Evolutionary conservation across 2,888 invertebrate genomes (phyloP).

Genomic region (Rhorus exstirpatorius): DNA sequence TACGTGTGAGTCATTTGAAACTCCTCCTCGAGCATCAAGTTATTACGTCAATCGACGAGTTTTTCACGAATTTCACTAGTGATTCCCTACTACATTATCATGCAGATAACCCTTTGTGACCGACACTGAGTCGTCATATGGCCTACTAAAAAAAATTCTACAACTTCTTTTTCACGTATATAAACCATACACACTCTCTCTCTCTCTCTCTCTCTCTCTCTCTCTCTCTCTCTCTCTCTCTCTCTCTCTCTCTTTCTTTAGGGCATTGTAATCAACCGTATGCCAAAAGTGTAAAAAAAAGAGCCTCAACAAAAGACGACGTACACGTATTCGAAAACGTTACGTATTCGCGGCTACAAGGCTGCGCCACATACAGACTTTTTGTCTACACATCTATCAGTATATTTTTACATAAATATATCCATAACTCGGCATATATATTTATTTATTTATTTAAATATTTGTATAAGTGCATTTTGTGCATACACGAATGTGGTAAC

Average conservation of each 20-base stretch:
- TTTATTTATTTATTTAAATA: too few relatives aligned
- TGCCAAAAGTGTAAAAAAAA: conserved; percentile 38
- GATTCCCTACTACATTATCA: conserved; percentile 14
- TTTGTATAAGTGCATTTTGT: neutral
- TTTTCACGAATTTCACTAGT: neutral
- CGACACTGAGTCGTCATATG: conserved; percentile 2
- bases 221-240: neutral
- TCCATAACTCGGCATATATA: neutral
- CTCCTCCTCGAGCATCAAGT: too few relatives aligned
- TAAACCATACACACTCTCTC: too few relatives aligned
- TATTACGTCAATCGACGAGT: neutral
- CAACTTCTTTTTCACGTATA: conserved; percentile 34
- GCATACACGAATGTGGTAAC: conserved; percentile 24
- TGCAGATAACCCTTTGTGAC: conserved; percentile 22
- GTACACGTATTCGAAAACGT: conserved; percentile 40
- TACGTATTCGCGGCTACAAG: conserved; percentile 58
- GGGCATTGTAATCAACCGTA: conserved; percentile 30
- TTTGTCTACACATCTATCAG: neutral
- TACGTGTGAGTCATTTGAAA: too few relatives aligned
- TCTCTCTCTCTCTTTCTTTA: neutral
- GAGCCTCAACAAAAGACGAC: conserved; percentile 43
- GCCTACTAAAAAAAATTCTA: conserved; percentile 28
- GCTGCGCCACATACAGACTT: conserved; percentile 20
- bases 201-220: conserved; percentile 16
- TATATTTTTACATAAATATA: neutral